A percentile compares a stretch with the other conserved stretches of the same genome.
Evolutionary conservation across 30 jellyfish, hydroid and myxozoan species (phyloP).

Genomic region (Rhopilema esculentum): DNA sequence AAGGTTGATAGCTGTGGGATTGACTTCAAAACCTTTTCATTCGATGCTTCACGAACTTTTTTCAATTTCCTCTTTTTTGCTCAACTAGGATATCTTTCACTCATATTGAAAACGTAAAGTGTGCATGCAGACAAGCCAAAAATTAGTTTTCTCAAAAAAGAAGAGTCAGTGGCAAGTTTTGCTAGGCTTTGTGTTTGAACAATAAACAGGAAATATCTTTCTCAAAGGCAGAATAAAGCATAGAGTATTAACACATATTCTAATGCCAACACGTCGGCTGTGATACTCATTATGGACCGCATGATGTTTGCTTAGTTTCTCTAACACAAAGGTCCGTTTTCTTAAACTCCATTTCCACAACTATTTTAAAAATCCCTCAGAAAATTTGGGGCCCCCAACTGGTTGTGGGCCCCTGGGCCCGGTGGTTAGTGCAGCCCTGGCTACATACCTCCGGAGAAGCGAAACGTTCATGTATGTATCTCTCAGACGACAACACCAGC

Average conservation of each 20-base stretch:
- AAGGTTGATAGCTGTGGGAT: background rate
- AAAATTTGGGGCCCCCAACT: background rate
- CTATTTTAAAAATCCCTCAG: background rate
- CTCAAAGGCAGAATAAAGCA: slow-evolving; percentile 9
- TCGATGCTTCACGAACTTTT: slow-evolving; percentile 7
- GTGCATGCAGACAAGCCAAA: background rate
- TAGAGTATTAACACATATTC: slow-evolving; percentile 13
- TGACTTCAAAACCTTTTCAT: background rate
- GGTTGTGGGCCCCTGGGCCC: too few species aligned
- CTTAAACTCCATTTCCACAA: background rate
- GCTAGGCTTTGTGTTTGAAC: slow-evolving; percentile 18
- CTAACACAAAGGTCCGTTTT: background rate
- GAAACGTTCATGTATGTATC: background rate
- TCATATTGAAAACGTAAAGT: background rate
- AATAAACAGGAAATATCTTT: slow-evolving; percentile 15
- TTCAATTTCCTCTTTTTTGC: slow-evolving; percentile 7
- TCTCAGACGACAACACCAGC: background rate
- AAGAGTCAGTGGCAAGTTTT: slow-evolving; percentile 18
- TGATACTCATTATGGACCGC: background rate
- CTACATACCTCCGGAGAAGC: too few species aligned
- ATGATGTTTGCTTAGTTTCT: background rate
- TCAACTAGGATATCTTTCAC: background rate
- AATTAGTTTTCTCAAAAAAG: background rate
- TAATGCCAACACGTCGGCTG: background rate
- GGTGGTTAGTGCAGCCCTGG: too few species aligned